Evolutionary conservation across 2,797 vertebrate species (phyloP), one percentile per base, ranked within the genome.

Genomic region (Micromesistius poutassou): DNA sequence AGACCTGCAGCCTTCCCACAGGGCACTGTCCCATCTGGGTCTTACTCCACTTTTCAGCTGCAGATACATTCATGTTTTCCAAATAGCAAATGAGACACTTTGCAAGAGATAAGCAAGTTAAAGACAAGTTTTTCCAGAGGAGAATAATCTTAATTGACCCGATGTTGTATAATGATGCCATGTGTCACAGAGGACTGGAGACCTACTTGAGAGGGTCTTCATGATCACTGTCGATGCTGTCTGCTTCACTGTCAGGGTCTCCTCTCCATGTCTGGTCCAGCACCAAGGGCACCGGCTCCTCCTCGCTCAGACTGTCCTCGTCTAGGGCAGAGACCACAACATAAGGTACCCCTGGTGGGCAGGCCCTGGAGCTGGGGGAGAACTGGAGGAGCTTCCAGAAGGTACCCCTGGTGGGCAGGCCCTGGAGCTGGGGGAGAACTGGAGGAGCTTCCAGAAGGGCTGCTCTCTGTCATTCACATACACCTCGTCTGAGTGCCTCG

Each of bases 261-360:
- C 97, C 97, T 89, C 97, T 94, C 97, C 97, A 99, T 0, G 96
- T 98, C 92, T 98, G 97, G 87, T 99, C 97, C 80, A 99, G 91
- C 0, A 96, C 95, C 81, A 97, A 77, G 0, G 96, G 95, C 12
- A 95, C 94, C 88, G 95, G 95, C 71, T 99, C 97, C 0, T 97
- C 94, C 30, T 99, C 97, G 79, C 97, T 98, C 92, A 96, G 93
- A 88, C 97, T 98, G 89, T 99, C 97, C 85, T 98, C 97, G n/a
- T 98, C 98, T 99, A 81, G 28, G 62, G 28, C 25, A 68, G 28
- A 68, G n/a, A 28, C 2, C n/a, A 68, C 25, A 68, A 8, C 10
- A 8, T 68, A 28, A 68, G 3, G 25, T 4, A 28, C 62, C 10
- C 0, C 25, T 68, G 62, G 62, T 68, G 62, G 62, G 55, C 9